Evolutionary conservation across 2,797 vertebrate species (phyloP), one percentile per base, ranked within the genome.

Genomic region (Mormyrus hasselquistii): DNA sequence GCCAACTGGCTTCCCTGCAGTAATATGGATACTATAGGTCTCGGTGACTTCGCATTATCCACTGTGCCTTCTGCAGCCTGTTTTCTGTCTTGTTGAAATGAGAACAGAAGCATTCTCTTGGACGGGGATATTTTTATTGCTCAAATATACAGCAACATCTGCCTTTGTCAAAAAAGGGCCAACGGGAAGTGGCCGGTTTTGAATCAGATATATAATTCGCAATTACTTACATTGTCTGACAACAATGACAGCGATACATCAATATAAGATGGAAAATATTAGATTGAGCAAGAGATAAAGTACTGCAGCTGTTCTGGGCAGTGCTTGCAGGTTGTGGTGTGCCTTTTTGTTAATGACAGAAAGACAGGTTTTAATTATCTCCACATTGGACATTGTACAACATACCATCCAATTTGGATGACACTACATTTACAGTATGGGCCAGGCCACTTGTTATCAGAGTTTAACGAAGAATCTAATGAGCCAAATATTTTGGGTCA

Each of bases 341-440:
- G 38, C 38, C 38, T 79, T 79, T 79, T 79, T 79, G 73, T 79
- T 41, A 73, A 73, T 73, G 73, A 79, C 73, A n/a, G 73, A 79
- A 79, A 79, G 73, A 79, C 41, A 47, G 73, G 47, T 29, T 52
- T 49, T 49, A 84, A 84, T 52, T 22, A 84, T 52, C 44, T 84
- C 44, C 49, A 25, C 49, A 84, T 84, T 84, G 49, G 49, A 84
- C 44, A 52, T 25, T 47, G 38, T 38, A 65, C 57, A 83, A 76
- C 9, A 59, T 44, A 73, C 62, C 83, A 73, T 89, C 84, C 88
- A 86, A 55, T 86, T 52, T 76, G 88, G 84, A 89, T 34, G 49
- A 76, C 47, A 69, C 84, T 53, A 25, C 50, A 53, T 86, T 69
- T 41, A 89, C 25, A 85, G 55, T 83, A 49, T 25, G 53, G 88